A percentile compares a stretch with the other conserved stretches of the same genome.
Conservation (phyloP, 1,140 invertebrate genomes). For the Drosophila ananassae region DNA sequence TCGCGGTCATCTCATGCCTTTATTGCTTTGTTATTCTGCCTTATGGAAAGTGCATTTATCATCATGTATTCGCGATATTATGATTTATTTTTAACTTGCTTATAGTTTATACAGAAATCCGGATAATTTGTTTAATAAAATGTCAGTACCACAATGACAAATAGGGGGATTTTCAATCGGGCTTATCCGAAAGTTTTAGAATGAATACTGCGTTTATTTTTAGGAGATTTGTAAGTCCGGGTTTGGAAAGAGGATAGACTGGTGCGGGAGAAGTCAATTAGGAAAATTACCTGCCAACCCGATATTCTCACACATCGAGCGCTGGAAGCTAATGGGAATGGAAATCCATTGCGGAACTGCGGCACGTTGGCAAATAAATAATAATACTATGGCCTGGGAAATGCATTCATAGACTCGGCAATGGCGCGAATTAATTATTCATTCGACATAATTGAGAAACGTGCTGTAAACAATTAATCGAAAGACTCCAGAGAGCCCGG, state of each 20-base stretch:
- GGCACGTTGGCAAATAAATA: constrained; percentile 69
- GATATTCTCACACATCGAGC: constrained; percentile 46
- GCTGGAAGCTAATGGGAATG: constrained; percentile 4
- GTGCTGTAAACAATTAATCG: constrained; percentile 63
- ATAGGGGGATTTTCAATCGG: background rate
- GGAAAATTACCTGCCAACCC: constrained; percentile 45
- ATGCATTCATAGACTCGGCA: constrained; percentile 59
- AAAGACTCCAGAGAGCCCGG: constrained; percentile 35
- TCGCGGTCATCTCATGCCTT: constrained; percentile 1
- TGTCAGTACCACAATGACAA: constrained; percentile 9
- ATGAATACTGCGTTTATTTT: constrained; percentile 11
- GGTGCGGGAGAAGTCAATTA: constrained; percentile 32
- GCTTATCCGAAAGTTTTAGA: background rate
- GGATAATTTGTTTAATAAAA: constrained; percentile 48
- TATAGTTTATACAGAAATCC: constrained; percentile 32
- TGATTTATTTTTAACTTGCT: constrained; percentile 74
- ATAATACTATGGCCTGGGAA: constrained; percentile 68
- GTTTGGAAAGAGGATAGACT: too few relatives aligned
- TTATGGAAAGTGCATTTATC: constrained; percentile 64
- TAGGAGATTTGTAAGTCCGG: background rate
- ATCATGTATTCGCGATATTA: constrained; percentile 51
- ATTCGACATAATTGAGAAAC: constrained; percentile 61
- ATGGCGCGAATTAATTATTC: constrained; percentile 57
- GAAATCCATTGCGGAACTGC: constrained; percentile 58
- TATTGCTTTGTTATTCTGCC: constrained; percentile 50